A percentile compares a stretch with the other conserved stretches of the same genome.
phyloP scores from a whole-genome alignment of 1,140 invertebrate species.

The Cotesia typhae region DNA sequence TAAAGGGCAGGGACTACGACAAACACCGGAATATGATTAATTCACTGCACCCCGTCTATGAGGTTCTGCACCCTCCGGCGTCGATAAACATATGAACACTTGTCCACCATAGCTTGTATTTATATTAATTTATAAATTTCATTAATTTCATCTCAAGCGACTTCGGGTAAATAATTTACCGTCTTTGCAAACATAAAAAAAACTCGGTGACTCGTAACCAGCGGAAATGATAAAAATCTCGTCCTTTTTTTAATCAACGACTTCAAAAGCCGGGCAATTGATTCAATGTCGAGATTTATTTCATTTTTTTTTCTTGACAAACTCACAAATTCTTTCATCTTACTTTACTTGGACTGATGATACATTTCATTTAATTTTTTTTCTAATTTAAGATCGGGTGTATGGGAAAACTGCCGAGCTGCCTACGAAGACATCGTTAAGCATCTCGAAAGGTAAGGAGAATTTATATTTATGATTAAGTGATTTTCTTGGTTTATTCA shows the following conservation, averaged over 20 bases:
- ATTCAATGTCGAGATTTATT: slow-evolving; percentile 50
- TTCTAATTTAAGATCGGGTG: slow-evolving; percentile 77
- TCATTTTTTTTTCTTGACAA: too few species aligned
- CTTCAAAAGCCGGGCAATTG: slow-evolving; percentile 56
- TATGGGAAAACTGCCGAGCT: slow-evolving; percentile 93
- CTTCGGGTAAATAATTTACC: not conserved
- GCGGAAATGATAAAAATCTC: slow-evolving; percentile 41
- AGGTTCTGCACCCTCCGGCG: slow-evolving; percentile 4
- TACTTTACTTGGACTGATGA: not conserved
- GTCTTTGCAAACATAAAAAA: not conserved
- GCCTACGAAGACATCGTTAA: slow-evolving; percentile 93
- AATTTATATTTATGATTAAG: not conserved
- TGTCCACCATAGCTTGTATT: not conserved
- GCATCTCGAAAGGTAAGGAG: slow-evolving; percentile 86
- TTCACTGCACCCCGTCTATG: slow-evolving; percentile 59
- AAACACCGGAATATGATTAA: slow-evolving; percentile 67
- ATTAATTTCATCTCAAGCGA: not conserved
- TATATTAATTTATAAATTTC: not conserved
- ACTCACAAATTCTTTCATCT: slow-evolving; percentile 4
- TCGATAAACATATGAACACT: slow-evolving; percentile 20
- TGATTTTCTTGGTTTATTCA: not conserved
- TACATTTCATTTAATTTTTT: slow-evolving; percentile 36
- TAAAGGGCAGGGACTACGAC: slow-evolving; percentile 51
- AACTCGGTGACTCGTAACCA: slow-evolving; percentile 8
- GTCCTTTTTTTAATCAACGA: slow-evolving; percentile 59